Conservation (phyloP, 2,113 vertebrate species). For the Holacanthus passer region DNA sequence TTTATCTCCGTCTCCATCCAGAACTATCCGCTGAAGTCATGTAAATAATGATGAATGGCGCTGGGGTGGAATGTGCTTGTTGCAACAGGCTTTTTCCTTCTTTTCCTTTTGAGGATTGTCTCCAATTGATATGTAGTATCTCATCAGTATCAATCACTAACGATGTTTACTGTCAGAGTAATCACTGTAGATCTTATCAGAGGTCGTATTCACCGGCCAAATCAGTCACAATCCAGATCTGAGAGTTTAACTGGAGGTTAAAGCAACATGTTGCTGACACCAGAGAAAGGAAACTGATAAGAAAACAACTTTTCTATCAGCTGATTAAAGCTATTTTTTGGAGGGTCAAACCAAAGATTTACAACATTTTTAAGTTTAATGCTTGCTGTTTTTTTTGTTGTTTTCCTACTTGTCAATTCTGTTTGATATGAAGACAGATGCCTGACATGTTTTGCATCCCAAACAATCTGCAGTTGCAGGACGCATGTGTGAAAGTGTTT, state of each 20-base stretch:
- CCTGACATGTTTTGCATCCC: not conserved
- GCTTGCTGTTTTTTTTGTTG: not conserved
- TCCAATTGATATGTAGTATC: constrained; percentile 38
- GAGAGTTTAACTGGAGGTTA: constrained; percentile 64
- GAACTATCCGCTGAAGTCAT: constrained; percentile 38
- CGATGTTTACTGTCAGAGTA: constrained; percentile 57
- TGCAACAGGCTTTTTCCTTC: constrained; percentile 20
- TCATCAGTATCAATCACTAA: constrained; percentile 47
- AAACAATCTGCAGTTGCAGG: not conserved
- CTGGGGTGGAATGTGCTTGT: constrained; percentile 45
- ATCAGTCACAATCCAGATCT: constrained; percentile 33
- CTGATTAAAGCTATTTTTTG: not conserved
- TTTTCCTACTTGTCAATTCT: not conserved
- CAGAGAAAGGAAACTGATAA: not conserved
- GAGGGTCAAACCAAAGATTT: not conserved
- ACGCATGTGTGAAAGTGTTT: not conserved
- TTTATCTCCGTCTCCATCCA: constrained; percentile 36
- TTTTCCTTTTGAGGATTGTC: constrained; percentile 19
- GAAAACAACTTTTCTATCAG: not conserved
- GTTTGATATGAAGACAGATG: not conserved
- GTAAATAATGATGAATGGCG: constrained; percentile 57
- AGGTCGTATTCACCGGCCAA: constrained; percentile 29
- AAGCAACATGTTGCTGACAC: constrained; percentile 38
- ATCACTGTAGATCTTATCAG: constrained; percentile 65
- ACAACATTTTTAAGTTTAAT: not conserved